A percentile compares a stretch with the other conserved stretches of the same genome.
phyloP scores from a whole-genome alignment of 2,113 vertebrate genomes.

The Stigmatopora nigra region DNA sequence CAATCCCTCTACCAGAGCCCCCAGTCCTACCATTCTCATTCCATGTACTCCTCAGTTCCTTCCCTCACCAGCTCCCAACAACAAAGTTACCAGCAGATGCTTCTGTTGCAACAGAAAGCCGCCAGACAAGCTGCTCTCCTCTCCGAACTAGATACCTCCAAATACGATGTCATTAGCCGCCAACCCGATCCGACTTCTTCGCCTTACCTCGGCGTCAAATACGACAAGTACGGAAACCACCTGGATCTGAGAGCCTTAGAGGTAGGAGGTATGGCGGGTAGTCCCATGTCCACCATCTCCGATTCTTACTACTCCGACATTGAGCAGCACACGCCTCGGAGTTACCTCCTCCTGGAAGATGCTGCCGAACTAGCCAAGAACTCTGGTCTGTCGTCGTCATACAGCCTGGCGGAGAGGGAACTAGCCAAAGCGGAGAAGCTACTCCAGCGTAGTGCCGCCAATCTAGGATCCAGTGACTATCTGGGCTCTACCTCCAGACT shows the following conservation, averaged over 20 bases:
- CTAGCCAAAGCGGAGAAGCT: constrained; percentile 89
- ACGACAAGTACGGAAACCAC: constrained; percentile 88
- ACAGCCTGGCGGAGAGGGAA: constrained; percentile 89
- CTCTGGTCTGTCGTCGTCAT: constrained; percentile 78
- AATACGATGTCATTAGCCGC: constrained; percentile 90
- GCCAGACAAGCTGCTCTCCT: constrained; percentile 81
- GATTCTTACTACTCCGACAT: constrained; percentile 94
- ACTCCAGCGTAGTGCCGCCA: constrained; percentile 76
- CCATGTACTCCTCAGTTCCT: constrained; percentile 86
- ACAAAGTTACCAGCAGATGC: constrained; percentile 87
- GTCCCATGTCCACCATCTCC: constrained; percentile 89
- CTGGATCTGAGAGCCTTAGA: constrained; percentile 89
- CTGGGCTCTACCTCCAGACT: constrained; percentile 83
- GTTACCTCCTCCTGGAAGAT: constrained; percentile 91
- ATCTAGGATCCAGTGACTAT: constrained; percentile 84
- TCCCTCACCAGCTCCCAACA: constrained; percentile 85
- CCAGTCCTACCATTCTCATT: constrained; percentile 88
- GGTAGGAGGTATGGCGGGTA: constrained; percentile 81
- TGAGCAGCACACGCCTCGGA: constrained; percentile 84
- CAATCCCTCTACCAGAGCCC: constrained; percentile 84
- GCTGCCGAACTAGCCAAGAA: constrained; percentile 90
- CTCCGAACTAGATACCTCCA: constrained; percentile 86
- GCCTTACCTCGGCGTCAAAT: constrained; percentile 84
- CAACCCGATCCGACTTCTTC: constrained; percentile 83
- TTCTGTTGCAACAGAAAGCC: constrained; percentile 88